Conservation (phyloP, 2,797 vertebrate species). For the Sciurus carolinensis region DNA sequence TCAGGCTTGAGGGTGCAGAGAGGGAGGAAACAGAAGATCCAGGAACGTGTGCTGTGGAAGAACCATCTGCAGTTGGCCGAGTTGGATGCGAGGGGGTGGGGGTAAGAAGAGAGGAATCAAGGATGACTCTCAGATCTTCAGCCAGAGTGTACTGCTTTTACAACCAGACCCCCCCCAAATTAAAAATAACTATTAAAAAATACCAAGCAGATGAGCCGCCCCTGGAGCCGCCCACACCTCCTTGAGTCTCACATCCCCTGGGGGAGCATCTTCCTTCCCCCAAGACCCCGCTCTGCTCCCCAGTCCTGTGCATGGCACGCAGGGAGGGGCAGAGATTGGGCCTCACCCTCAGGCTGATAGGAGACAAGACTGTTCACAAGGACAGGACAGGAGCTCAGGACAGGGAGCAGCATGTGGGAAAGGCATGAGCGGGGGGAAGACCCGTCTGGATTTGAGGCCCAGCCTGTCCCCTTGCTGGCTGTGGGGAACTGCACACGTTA, state of each 20-base stretch:
- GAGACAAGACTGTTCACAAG: background rate
- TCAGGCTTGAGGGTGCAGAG: background rate
- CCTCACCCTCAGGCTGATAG: background rate
- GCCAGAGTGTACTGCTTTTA: background rate
- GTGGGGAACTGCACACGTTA: background rate
- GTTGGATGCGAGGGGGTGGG: background rate
- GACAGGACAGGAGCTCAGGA: background rate
- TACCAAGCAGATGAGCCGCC: conserved; percentile 43
- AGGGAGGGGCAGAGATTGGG: background rate
- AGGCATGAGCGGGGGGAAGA: background rate
- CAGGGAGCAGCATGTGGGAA: background rate
- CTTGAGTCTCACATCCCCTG: background rate
- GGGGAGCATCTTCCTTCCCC: background rate
- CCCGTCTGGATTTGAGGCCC: background rate
- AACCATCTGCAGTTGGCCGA: conserved; percentile 32
- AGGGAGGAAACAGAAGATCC: background rate
- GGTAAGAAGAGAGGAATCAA: background rate
- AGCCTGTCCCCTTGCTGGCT: background rate
- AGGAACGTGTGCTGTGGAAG: background rate
- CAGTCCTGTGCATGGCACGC: background rate
- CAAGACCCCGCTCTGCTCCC: background rate
- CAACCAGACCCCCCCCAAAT: background rate
- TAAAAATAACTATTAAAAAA: conserved; percentile 63
- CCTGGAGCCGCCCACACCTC: background rate
- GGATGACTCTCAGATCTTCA: background rate